Base-by-base conservation (phyloP, 2,888 invertebrate genomes). In the Cryptocephalus moraei region DNA sequence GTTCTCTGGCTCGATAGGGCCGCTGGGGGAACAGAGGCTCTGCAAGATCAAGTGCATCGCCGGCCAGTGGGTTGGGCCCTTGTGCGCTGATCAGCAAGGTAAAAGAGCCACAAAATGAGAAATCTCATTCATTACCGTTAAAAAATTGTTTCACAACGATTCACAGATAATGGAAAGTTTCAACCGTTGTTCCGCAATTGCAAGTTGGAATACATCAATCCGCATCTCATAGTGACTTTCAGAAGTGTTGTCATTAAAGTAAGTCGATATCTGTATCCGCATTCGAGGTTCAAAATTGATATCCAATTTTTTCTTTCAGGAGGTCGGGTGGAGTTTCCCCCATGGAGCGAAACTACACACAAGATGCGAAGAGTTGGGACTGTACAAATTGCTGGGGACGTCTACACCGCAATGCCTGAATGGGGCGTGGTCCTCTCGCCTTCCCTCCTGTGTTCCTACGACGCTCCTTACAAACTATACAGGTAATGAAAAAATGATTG, bases 371-470 rank as follows among this genome's bases (percentile, higher is more conserved):
- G 85, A 88, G 62, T 75, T 91, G 56, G 91, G 91, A 32, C 76
- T 86, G 60, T 91, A 89, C 73, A 91, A 91, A 71, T 75, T 91
- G 57, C 76, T 84, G 50, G 91, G 91, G 22, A 86, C 86, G 44
- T 77, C 83, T n/a, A 71, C 77, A 45, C 74, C 90, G 34, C 77
- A 81, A 33, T 91, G 91, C 66, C 84, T 84, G 57, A 89, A 91
- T 63, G 90, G 90, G 2, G 78, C 78, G 44, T 91, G 91, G 91
- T 79, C 78, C 22, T 80, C 84, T 1, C 80, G 80, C 54, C 73
- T 87, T 64, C 91, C 91, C 1, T 82, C 84, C 51, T 91, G 91
- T 65, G 84, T 87, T 33, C 86, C 89, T n/a, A 91, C 91, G 32
- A 88, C 88, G 1, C 74, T 87, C 36, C 75, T 91, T 55, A 88